Evolutionary conservation across 1,140 invertebrate genomes (phyloP), one percentile per base, ranked within the genome.

Genomic region (Zaprionus nigranus): DNA sequence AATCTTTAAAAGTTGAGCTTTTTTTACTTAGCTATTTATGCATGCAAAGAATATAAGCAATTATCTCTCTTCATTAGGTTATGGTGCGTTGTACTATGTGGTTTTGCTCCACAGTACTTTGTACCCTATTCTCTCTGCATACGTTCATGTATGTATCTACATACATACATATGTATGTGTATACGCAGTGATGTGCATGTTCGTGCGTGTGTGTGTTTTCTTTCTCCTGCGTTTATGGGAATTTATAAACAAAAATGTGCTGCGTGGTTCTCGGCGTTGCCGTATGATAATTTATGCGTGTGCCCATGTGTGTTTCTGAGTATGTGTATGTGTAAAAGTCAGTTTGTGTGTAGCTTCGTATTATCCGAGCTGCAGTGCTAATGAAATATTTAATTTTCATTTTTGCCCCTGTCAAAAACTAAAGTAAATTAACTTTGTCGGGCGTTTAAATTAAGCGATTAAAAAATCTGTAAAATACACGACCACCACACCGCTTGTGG

Each of bases 331-430:
- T 61, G 59, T 28, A 46, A 51, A 60, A 40, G 40, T 17, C 40
- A 46, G 40, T 20, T 9, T 34, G 79, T 66, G 59, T 30, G 26
- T 9, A 54, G 34, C 34, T 17, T 17, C 13, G 26, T 60, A 78
- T 79, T 75, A 43, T 67, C 57, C 12, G 46, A 73, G 53, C 67
- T 68, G 60, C 81, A 68, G 43, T 59, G 74, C 74, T 88, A 76
- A 88, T 87, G 57, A 87, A 87, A 75, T 88, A 87, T 88, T 85
- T 82, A 85, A 86, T 76, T 86, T 82, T 73, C 85, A 86, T 85
- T 85, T 85, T 72, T 59, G 64, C n/a, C 64, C 75, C 64, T 76
- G 60, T 81, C 81, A 79, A 79, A 75, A 81, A 85, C 79, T 79
- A 60, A 84, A 70, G 73, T 88, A 78, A 87, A 87, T 88, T 78